Evolutionary conservation across 2,113 vertebrate genomes (phyloP).

Genomic region (Hypocryptadius cinnamomeus): DNA sequence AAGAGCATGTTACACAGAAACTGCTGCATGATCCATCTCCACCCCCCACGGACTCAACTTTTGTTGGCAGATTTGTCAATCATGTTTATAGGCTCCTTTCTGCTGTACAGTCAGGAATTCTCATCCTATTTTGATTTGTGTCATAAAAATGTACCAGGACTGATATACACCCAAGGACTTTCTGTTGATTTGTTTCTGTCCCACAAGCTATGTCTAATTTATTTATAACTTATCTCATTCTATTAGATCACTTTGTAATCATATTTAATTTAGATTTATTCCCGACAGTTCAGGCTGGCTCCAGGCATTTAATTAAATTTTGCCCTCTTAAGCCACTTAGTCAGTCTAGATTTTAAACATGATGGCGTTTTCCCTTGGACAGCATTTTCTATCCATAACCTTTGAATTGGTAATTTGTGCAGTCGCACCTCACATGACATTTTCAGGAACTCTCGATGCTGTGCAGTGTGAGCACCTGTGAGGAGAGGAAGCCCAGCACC

Average conservation of each 20-base stretch:
- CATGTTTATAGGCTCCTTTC: conserved; percentile 34
- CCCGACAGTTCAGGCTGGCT: conserved; percentile 51
- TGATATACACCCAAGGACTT: conserved; percentile 38
- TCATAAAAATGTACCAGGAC: conserved; percentile 31
- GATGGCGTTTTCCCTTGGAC: conserved; percentile 22
- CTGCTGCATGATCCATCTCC: background rate
- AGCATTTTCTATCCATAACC: conserved; percentile 2
- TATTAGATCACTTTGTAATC: conserved; percentile 63
- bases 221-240: conserved; percentile 59
- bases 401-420: conserved; percentile 9
- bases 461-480: background rate
- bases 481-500: background rate
- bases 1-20: background rate
- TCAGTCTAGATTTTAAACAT: conserved; percentile 52
- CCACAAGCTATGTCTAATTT: conserved; percentile 22
- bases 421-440: background rate
- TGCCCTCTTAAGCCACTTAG: conserved; percentile 57
- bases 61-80: conserved; percentile 53
- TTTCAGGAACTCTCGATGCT: background rate
- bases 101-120: background rate
- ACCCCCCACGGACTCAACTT: background rate
- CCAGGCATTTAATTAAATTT: conserved; percentile 66
- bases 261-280: conserved; percentile 72
- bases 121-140: conserved; percentile 46
- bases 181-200: conserved; percentile 42